Percentiles rank a stretch among this genome's conserved stretches.
phyloP scores from a whole-genome alignment of 1,140 invertebrate genomes.

The Heterodera schachtii region DNA sequence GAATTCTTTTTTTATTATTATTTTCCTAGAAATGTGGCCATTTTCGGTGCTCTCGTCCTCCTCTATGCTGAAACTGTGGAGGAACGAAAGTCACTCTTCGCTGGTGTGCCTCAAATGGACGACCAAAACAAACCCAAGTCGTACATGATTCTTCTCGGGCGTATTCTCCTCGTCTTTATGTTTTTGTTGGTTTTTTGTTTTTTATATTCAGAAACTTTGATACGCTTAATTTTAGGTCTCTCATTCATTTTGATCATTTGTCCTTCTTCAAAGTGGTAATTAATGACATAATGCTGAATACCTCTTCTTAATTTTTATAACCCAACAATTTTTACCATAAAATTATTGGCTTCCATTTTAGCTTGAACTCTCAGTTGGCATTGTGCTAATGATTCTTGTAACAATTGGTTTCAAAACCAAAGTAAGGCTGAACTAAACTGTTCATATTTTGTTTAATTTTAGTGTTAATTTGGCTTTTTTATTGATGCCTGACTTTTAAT shows the following conservation, averaged over 20 bases:
- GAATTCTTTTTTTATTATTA: conserved; percentile 14
- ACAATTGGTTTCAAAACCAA: conserved; percentile 98
- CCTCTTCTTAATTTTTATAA: no score
- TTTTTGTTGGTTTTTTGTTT: conserved; percentile 93
- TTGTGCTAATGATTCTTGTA: conserved; percentile 90
- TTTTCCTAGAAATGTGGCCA: conserved; percentile 80
- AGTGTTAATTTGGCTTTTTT: neutral
- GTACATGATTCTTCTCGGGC: conserved; percentile 90
- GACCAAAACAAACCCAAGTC: conserved; percentile 94
- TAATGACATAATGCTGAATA: neutral
- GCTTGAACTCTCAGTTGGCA: conserved; percentile 88
- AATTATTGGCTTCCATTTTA: conserved; percentile 65
- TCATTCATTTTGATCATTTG: conserved; percentile 31
- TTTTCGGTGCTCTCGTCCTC: conserved; percentile 90
- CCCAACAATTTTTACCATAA: neutral
- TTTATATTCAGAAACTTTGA: conserved; percentile 74
- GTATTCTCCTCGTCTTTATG: conserved; percentile 96
- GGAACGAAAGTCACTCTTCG: conserved; percentile 80
- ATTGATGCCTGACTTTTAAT: no score
- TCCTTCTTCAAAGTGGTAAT: conserved; percentile 28
- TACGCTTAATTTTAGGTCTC: conserved; percentile 16
- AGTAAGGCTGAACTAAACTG: conserved; percentile 31
- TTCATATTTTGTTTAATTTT: neutral
- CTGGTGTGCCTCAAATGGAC: conserved; percentile 91
- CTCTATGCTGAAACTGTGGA: conserved; percentile 84